Conservation (phyloP, 2,888 invertebrate species). For the Agrilus biguttatus region DNA sequence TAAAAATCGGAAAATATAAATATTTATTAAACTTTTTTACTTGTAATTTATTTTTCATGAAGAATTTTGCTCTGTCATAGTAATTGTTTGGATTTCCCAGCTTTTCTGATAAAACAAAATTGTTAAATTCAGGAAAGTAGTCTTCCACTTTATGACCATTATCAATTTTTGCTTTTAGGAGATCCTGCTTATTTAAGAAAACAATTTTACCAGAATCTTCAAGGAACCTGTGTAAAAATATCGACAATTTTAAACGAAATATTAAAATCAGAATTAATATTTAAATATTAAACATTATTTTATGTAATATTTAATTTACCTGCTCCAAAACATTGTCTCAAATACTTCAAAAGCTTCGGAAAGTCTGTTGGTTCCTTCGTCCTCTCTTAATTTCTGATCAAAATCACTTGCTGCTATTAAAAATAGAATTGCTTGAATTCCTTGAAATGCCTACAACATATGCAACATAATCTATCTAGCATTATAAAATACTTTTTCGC, state of each 20-base stretch:
- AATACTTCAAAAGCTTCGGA: conserved; percentile 58
- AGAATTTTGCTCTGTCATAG: conserved; percentile 49
- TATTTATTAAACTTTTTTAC: conserved; percentile 31
- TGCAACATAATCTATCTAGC: neutral
- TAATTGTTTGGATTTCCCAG: conserved; percentile 40
- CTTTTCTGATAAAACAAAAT: conserved; percentile 32
- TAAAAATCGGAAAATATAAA: no score
- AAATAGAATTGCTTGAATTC: conserved; percentile 68
- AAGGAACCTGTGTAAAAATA: conserved; percentile 42
- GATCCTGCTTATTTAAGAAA: conserved; percentile 72
- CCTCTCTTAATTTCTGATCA: conserved; percentile 61
- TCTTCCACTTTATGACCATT: conserved; percentile 46
- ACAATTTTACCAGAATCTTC: conserved; percentile 62
- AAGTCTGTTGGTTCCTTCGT: conserved; percentile 52
- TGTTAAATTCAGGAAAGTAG: conserved; percentile 50
- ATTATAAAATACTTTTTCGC: no score
- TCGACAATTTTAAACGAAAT: no score
- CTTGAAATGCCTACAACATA: conserved; percentile 54
- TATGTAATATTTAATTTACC: conserved; percentile 28
- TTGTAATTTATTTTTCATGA: conserved; percentile 50
- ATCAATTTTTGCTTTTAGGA: conserved; percentile 55
- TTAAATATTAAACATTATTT: neutral
- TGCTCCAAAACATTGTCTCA: conserved; percentile 63
- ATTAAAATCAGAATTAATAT: no score
- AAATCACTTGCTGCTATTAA: conserved; percentile 69